phyloP scores from a whole-genome alignment of 2,797 vertebrate genomes.

The Oreochromis grahami region DNA sequence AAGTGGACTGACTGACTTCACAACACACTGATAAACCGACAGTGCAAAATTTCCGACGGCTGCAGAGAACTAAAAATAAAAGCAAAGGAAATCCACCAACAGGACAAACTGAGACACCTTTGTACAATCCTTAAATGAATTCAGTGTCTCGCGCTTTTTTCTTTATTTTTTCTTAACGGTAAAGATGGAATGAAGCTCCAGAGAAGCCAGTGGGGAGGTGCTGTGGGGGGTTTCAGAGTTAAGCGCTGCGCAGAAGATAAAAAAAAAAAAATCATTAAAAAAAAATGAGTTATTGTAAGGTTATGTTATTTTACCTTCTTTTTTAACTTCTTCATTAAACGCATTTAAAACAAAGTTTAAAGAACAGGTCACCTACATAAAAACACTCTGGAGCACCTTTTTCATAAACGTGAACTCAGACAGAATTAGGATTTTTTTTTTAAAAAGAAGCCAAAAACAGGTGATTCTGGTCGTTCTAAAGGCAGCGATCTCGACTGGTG shows the following conservation, averaged over 20 bases:
- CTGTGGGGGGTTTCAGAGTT: constrained; percentile 15
- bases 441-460: constrained; percentile 19
- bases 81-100: constrained; percentile 35
- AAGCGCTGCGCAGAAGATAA: not conserved
- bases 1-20: constrained; percentile 47
- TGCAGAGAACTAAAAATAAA: constrained; percentile 52
- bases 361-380: constrained; percentile 45
- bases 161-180: not conserved
- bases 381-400: constrained; percentile 58
- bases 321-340: constrained; percentile 43
- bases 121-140: constrained; percentile 43
- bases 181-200: constrained; percentile 61
- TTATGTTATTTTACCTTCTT: constrained; percentile 17
- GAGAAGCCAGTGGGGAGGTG: constrained; percentile 4
- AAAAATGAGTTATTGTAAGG: not conserved
- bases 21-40: constrained; percentile 57
- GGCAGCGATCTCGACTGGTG: constrained; percentile 63
- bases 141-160: not conserved
- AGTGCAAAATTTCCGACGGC: constrained; percentile 64
- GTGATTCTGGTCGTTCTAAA: constrained; percentile 48
- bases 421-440: not conserved
- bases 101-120: constrained; percentile 36
- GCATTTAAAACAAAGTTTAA: constrained; percentile 44
- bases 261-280: not conserved
- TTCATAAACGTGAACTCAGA: constrained; percentile 13